These are phyloP conservation scores for Drosophila athabasca DNA, from an alignment of 1,140 invertebrate species.

Conservation along the genomic window DNA sequence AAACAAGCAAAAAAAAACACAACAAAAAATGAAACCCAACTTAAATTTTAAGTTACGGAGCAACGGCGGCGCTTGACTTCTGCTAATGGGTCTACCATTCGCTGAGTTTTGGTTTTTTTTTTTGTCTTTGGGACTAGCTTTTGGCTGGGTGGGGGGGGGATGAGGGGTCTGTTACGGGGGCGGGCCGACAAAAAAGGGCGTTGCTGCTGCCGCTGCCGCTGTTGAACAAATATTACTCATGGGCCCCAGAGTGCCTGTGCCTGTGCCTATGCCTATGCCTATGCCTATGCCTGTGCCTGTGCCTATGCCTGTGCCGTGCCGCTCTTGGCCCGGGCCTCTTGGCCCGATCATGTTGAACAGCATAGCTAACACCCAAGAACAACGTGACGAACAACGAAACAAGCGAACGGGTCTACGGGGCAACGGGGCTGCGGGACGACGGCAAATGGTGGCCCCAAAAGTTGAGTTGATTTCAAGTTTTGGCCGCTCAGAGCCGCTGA, in stretches of 20 bases:
- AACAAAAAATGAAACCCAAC: too few species aligned
- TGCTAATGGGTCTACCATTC: constrained; percentile 28
- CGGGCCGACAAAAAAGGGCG: constrained; percentile 74
- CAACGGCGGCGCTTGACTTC: constrained; percentile 30
- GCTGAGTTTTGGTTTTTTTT: not conserved
- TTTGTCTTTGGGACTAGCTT: constrained; percentile 12
- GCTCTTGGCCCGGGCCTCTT: constrained; percentile 42
- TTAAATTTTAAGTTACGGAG: not conserved
- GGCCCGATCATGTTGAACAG: constrained; percentile 69
- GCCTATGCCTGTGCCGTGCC: too few species aligned
- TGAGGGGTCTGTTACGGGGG: constrained; percentile 43
- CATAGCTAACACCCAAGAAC: constrained; percentile 76
- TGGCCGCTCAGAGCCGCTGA: constrained; percentile 40
- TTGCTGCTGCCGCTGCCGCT: constrained; percentile 46
- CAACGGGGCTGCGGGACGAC: constrained; percentile 2
- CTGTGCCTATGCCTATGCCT: too few species aligned
- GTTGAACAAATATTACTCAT: constrained; percentile 80
- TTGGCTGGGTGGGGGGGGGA: not conserved
- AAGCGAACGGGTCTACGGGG: not conserved
- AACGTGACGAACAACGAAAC: constrained; percentile 65
- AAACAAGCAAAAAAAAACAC: not conserved
- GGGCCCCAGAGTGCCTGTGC: not conserved
- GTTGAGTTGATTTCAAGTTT: constrained; percentile 46
- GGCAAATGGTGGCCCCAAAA: constrained; percentile 49
- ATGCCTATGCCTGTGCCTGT: too few species aligned